Conservation (phyloP, 1,140 invertebrate genomes). For the Subanguina moxae region DNA sequence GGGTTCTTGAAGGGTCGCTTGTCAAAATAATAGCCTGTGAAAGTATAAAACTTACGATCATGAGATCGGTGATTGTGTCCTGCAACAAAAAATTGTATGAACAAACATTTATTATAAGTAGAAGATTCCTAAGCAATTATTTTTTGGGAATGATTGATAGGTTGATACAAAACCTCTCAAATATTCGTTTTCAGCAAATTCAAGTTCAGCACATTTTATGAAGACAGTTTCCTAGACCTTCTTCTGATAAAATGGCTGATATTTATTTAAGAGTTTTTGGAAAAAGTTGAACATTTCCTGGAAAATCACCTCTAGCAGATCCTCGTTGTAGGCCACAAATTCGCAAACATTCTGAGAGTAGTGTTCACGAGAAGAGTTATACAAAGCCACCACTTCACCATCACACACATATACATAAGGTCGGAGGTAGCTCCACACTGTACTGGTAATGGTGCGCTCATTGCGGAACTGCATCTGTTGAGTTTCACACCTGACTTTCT, state of each 20-base stretch:
- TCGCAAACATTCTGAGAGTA: slow-evolving; percentile 8
- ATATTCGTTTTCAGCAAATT: no score
- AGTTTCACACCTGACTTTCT: slow-evolving; percentile 35
- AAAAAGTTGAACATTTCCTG: no score
- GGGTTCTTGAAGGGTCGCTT: no score
- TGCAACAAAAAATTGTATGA: slow-evolving; percentile 16
- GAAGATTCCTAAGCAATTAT: no score
- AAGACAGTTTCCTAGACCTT: no score
- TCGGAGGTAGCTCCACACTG: slow-evolving; percentile 39
- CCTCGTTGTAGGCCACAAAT: slow-evolving; percentile 15
- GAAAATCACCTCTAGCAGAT: slow-evolving; percentile 25
- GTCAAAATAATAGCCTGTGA: no score
- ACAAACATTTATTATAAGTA: no score
- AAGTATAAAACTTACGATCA: slow-evolving; percentile 41
- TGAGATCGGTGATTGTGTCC: slow-evolving; percentile 45
- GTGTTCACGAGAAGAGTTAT: slow-evolving; percentile 25
- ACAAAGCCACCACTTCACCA: slow-evolving; percentile 32
- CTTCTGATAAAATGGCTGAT: no score
- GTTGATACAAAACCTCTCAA: no score
- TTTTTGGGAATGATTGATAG: no score
- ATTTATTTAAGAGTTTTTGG: no score
- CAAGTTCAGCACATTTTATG: no score
- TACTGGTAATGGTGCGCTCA: slow-evolving; percentile 36
- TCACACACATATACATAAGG: slow-evolving; percentile 48
- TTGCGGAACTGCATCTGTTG: slow-evolving; percentile 29